Evolutionary conservation across 2,113 vertebrate species (phyloP).

Genomic region (Lonchura striata): DNA sequence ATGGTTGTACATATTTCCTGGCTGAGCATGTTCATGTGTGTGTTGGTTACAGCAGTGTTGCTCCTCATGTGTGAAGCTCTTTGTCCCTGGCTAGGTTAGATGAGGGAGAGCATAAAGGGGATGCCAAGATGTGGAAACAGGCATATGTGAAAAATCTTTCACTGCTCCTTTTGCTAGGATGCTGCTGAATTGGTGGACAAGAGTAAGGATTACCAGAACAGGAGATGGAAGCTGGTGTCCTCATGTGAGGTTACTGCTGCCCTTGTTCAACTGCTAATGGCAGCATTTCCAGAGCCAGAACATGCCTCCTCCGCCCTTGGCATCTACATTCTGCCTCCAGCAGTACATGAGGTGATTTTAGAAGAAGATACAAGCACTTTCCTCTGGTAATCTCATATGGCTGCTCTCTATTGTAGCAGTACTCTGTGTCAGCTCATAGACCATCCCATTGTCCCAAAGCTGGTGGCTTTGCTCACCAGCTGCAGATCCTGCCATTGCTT

Average conservation of each 20-base stretch:
- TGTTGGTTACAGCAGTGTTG: neutral
- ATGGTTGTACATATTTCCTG: neutral
- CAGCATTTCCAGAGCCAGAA: neutral
- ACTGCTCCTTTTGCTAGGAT: neutral
- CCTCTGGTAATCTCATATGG: neutral
- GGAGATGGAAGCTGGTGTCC: neutral
- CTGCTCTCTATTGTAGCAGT: neutral
- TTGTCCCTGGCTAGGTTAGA: neutral
- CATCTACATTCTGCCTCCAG: neutral
- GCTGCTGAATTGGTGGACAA: neutral
- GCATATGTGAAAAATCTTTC: neutral
- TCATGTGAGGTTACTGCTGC: neutral
- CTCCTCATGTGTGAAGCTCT: neutral
- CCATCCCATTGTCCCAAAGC: neutral
- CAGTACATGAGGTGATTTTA: neutral
- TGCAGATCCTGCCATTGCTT: neutral
- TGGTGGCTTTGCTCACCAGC: neutral
- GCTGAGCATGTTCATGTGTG: neutral
- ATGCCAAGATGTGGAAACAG: neutral
- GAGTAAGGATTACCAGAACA: neutral
- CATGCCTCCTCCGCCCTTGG: neutral
- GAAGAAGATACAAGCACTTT: neutral
- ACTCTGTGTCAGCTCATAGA: neutral
- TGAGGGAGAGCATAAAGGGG: neutral
- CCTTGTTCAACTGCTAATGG: neutral